These are phyloP conservation scores for Spermophilus dauricus DNA, from an alignment of 2,113 vertebrate genomes.

Conservation along the genomic window DNA sequence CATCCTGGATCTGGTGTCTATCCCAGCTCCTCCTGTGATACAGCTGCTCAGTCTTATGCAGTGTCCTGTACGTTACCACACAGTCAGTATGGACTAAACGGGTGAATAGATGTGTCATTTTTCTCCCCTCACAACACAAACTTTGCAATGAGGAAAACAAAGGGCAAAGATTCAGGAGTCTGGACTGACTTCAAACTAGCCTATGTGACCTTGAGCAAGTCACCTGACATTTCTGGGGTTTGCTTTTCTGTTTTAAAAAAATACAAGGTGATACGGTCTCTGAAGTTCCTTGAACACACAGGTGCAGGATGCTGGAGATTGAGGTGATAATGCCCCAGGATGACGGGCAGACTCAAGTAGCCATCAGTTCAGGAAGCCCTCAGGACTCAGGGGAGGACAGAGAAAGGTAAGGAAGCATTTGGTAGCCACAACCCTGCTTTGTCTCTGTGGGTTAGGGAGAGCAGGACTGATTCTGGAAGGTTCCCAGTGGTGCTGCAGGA, in stretches of 20 bases:
- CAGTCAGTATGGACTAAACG: neutral
- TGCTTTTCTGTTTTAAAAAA: neutral
- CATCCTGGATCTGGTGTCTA: neutral
- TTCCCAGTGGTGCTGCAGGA: neutral
- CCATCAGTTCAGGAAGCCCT: neutral
- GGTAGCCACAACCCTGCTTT: neutral
- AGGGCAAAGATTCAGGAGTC: neutral
- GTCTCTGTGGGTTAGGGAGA: neutral
- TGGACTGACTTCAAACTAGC: neutral
- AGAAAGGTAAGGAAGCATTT: neutral
- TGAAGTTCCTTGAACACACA: neutral
- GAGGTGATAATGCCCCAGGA: neutral
- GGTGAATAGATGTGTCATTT: neutral
- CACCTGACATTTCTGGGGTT: neutral
- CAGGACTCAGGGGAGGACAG: neutral
- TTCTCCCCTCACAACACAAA: neutral
- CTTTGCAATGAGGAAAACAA: neutral
- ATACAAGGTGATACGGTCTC: neutral
- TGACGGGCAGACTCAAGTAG: neutral
- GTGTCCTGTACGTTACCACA: too few relatives aligned
- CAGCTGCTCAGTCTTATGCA: neutral
- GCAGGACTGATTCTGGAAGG: neutral
- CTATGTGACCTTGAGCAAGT: neutral
- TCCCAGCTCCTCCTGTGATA: neutral
- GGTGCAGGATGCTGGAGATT: neutral